Evolutionary conservation across 2,888 invertebrate species (phyloP).

Genomic region (Schrankia costaestrigalis): DNA sequence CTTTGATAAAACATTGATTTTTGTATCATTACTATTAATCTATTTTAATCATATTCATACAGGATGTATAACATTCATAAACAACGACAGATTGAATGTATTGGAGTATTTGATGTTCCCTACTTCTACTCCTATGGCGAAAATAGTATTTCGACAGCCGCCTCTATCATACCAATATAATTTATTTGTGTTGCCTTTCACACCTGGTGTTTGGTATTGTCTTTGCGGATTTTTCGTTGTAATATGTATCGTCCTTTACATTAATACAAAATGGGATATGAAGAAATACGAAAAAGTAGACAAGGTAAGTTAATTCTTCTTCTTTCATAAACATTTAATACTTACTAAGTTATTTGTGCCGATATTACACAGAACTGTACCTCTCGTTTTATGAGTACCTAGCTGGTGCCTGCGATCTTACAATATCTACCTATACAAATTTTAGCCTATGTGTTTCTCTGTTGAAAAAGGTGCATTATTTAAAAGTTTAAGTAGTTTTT

Average conservation of each 20-base stretch:
- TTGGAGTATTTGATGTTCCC: constrained; percentile 72
- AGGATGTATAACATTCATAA: constrained; percentile 53
- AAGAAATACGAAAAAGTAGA: constrained; percentile 27
- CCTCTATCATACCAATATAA: constrained; percentile 84
- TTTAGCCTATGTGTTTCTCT: no score
- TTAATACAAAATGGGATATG: constrained; percentile 56
- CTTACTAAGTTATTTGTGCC: no score
- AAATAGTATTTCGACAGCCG: constrained; percentile 83
- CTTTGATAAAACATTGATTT: no score
- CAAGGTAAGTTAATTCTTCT: constrained; percentile 13
- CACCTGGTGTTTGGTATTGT: constrained; percentile 81
- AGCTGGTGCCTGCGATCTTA: no score
- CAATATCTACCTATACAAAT: no score
- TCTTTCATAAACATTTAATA: no score
- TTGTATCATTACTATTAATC: no score
- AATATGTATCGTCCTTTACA: constrained; percentile 41
- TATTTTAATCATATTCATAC: constrained; percentile 9
- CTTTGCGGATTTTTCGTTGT: constrained; percentile 62
- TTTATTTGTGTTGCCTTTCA: constrained; percentile 83
- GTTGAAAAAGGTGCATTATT: no score
- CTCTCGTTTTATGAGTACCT: no score
- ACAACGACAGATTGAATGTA: constrained; percentile 36
- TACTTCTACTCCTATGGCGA: constrained; percentile 46
- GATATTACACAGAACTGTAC: no score
- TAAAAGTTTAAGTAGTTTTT: no score